Base-by-base conservation (phyloP, 2,888 invertebrate species). In the Tenthredo distinguenda region DNA sequence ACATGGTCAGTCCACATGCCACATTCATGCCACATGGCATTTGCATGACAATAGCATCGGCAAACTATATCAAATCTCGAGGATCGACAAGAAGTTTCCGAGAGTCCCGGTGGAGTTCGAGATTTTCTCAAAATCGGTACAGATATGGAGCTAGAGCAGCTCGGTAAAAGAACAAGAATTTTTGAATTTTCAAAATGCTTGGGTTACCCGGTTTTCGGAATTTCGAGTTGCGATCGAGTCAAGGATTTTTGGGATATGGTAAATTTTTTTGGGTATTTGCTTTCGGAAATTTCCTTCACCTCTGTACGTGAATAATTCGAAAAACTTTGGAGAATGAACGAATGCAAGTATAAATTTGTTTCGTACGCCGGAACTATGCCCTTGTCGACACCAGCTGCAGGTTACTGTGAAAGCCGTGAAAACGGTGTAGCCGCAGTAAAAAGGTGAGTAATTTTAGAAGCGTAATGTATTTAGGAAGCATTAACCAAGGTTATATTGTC, bases 401-500 rank as follows among this genome's bases (percentile, higher is more conserved):
- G 68, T 65, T 62, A 68, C 43, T n/a, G 3, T 83, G 83, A 83
- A 83, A 83, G 26, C 68, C 68, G 83, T 83, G 83, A 83, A 43
- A 83, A 47, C 68, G 31, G 71, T 47, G 50, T 18, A 31, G 43
- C 82, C 47, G 72, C 18, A 62, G 58, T 50, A 55, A 68, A 68
- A 47, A 47, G 65, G 71, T 68, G 68, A 50, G 68, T 83, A 83
- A 83, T 83, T 83, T 68, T 83, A 83, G 83, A 83, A 68, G 68
- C 68, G 68, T 62, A 50, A 83, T 65, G 83, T 68, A 83, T 83
- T 83, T 58, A 71, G 83, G 83, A 83, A 83, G 71, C 83, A 71
- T 83, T 83, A 83, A 83, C 83, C 83, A 68, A 83, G 83, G 83
- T 83, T 83, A 83, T 71, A 83, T 55, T 71, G 83, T 71, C 83